Evolutionary conservation across 2,113 vertebrate genomes (phyloP).

Genomic region (Rhinoptilus africanus): DNA sequence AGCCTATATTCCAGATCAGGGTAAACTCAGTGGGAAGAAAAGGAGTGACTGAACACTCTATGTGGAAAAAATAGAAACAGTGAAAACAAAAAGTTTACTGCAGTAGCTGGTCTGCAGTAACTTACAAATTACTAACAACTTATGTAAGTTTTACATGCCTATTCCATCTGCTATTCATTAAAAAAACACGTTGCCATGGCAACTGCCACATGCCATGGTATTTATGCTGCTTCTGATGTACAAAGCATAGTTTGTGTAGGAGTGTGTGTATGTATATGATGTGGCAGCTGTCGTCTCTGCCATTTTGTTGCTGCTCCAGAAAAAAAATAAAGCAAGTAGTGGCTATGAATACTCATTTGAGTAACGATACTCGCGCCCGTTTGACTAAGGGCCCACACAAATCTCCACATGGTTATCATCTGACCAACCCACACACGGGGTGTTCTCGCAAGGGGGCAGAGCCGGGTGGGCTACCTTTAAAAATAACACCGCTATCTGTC

Average conservation of each 20-base stretch:
- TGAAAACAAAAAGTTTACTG: slow-evolving; percentile 77
- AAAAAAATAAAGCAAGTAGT: slow-evolving; percentile 78
- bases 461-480: slow-evolving; percentile 35
- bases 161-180: slow-evolving; percentile 84
- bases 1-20: slow-evolving; percentile 43
- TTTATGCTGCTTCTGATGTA: slow-evolving; percentile 85
- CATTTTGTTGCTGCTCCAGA: slow-evolving; percentile 81
- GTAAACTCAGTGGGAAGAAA: slow-evolving; percentile 58
- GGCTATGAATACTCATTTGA: slow-evolving; percentile 80
- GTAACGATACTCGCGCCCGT: slow-evolving; percentile 66
- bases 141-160: slow-evolving; percentile 83
- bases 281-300: slow-evolving; percentile 83
- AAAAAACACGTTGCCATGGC: slow-evolving; percentile 76
- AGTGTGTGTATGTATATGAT: slow-evolving; percentile 82
- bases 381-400: slow-evolving; percentile 68
- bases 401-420: slow-evolving; percentile 55
- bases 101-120: slow-evolving; percentile 80
- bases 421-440: slow-evolving; percentile 30
- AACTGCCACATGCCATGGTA: slow-evolving; percentile 82
- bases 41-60: slow-evolving; percentile 35
- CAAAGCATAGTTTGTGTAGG: slow-evolving; percentile 83
- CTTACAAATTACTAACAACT: slow-evolving; percentile 84
- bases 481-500: slow-evolving; percentile 36
- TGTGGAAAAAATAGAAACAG: slow-evolving; percentile 66
- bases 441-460: slow-evolving; percentile 30